Evolutionary conservation across 2,113 vertebrate species (phyloP), one percentile per base, ranked within the genome.

Genomic region (Triplophysa dalaica): DNA sequence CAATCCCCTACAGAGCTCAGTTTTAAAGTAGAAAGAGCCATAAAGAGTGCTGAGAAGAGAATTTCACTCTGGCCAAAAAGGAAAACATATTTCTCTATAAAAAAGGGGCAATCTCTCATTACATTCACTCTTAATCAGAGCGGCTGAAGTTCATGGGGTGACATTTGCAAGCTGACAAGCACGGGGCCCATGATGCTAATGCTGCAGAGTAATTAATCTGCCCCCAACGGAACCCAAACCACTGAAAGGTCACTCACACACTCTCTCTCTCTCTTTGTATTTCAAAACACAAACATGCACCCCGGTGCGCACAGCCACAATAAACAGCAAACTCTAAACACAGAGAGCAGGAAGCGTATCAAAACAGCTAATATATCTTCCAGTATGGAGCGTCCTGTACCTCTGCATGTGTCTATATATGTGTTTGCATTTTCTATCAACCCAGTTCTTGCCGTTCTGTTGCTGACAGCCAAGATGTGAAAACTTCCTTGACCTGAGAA

Each of bases 161-260:
- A 81, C 81, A 79, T 84, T 78, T 81, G 69, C 61, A 4, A 43
- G 65, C 56, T 69, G 78, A 79, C 66, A 72, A 70, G 70, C 38
- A 22, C 45, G 48, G 60, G 67, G 54, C 67, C 81, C 26, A 3
- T 83, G 81, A 81, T 52, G 79, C 67, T 85, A 83, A 74, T 81
- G 83, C 72, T 70, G 76, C 52, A 74, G 54, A 63, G 69, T 81
- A 81, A 86, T 86, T 86, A 83, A 81, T 67, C 74, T 60, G 52
- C 67, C 66, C 85, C 76, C 62, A 72, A 70, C 10, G 5, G 54
- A 69, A 72, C 68, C 29, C 69, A 74, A 68, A 68, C 26, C 65
- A 67, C 52, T 48, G 54, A 82, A 82, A 86, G 82, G 82, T 85
- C 84, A 83, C 64, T 43, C 45, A 8, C 67, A 54, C 26, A 4